A percentile compares a stretch with the other conserved stretches of the same genome.
Evolutionary conservation across 1,140 invertebrate genomes (phyloP).

Genomic region (Aphidius gifuensis): DNA sequence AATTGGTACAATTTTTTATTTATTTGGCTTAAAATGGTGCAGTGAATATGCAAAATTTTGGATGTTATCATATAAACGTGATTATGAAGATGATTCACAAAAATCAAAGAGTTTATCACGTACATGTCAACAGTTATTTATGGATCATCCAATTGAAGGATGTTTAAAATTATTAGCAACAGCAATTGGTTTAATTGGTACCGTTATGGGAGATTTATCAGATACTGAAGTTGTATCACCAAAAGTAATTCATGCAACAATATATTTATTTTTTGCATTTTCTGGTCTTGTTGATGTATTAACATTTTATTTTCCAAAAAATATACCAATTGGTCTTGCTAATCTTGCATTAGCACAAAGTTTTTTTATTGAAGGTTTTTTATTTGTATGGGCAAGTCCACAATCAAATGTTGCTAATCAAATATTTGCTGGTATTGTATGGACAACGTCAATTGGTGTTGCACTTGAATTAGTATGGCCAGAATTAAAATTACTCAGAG

Average conservation of each 20-base stretch:
- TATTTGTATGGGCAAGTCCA: slow-evolving; percentile 39
- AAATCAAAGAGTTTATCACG: slow-evolving; percentile 24
- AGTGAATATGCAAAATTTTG: slow-evolving; percentile 43
- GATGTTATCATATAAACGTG: slow-evolving; percentile 26
- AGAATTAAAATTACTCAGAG: slow-evolving; percentile 43
- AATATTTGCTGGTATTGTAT: slow-evolving; percentile 43
- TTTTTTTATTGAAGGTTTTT: slow-evolving; percentile 49
- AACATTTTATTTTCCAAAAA: slow-evolving; percentile 47
- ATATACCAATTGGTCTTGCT: slow-evolving; percentile 40
- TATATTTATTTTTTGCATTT: slow-evolving; percentile 52
- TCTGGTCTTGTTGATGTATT: slow-evolving; percentile 51
- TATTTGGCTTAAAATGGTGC: slow-evolving; percentile 46
- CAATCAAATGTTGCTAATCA: slow-evolving; percentile 31
- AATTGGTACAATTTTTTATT: slow-evolving; percentile 41
- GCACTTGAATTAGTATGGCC: slow-evolving; percentile 46
- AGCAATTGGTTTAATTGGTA: slow-evolving; percentile 38
- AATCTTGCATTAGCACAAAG: slow-evolving; percentile 47
- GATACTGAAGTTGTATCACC: slow-evolving; percentile 35
- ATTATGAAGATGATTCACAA: slow-evolving; percentile 24
- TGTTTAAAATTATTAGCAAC: slow-evolving; percentile 42
- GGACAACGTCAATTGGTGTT: slow-evolving; percentile 39
- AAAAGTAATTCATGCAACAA: slow-evolving; percentile 49
- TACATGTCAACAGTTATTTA: slow-evolving; percentile 32
- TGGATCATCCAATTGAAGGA: slow-evolving; percentile 40
- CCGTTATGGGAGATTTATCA: slow-evolving; percentile 34